Percentiles rank a stretch among this genome's conserved stretches.
Evolutionary conservation across 2,888 invertebrate genomes (phyloP).

Genomic region (Drymonia ruficornis): DNA sequence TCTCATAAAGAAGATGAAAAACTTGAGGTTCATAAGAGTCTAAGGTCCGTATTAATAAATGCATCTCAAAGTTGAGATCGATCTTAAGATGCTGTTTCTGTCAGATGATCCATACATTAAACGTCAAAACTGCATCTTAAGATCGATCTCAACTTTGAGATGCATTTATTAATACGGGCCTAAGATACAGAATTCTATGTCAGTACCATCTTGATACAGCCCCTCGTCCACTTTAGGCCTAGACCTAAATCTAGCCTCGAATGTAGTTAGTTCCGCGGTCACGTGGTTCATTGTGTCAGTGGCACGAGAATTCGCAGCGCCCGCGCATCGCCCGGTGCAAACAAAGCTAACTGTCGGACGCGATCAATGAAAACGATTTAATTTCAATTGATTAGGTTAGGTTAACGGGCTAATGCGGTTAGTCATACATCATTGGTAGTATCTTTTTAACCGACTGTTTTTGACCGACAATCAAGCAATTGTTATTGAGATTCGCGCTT

Average conservation of each 20-base stretch:
- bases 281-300: slow-evolving; percentile 55
- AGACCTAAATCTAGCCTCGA: slow-evolving; percentile 13
- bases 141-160: too few species aligned
- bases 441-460: too few species aligned
- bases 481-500: too few species aligned
- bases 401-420: neutral
- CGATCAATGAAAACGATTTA: slow-evolving; percentile 1
- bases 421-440: neutral
- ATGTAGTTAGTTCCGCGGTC: slow-evolving; percentile 24
- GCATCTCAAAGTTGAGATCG: too few species aligned
- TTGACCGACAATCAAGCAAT: too few species aligned
- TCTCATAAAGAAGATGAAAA: too few species aligned
- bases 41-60: too few species aligned
- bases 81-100: too few species aligned
- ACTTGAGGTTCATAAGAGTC: too few species aligned
- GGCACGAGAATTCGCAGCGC: slow-evolving; percentile 44
- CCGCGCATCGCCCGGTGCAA: slow-evolving; percentile 23
- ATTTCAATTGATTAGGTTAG: neutral
- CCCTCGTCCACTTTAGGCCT: slow-evolving; percentile 1
- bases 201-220: neutral
- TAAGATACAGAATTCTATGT: neutral
- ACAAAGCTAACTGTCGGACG: slow-evolving; percentile 13
- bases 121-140: too few species aligned
- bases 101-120: too few species aligned
- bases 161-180: too few species aligned